A percentile compares a stretch with the other conserved stretches of the same genome.
Evolutionary conservation across 2,888 invertebrate species (phyloP).

Genomic region (Bembecia ichneumoniformis): DNA sequence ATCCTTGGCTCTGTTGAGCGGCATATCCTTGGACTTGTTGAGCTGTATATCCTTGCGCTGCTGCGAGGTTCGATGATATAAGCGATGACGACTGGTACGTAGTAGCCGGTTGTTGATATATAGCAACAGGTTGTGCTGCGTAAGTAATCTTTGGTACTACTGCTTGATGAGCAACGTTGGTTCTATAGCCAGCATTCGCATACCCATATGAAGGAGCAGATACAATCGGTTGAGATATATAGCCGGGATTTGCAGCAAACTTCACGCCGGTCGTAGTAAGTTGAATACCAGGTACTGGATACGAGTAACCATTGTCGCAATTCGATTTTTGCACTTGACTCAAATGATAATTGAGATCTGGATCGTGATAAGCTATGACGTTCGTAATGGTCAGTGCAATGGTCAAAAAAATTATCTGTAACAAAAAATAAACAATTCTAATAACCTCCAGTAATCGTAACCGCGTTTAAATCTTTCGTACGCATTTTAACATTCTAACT

Average conservation of each 20-base stretch:
- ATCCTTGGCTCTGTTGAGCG: conserved; percentile 66
- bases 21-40: conserved; percentile 62
- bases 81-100: conserved; percentile 26
- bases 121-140: conserved; percentile 29
- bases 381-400: conserved; percentile 30
- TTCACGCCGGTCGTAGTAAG: conserved; percentile 52
- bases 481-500: no score
- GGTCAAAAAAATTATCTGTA: conserved; percentile 41
- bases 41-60: conserved; percentile 21
- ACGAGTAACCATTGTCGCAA: conserved; percentile 49
- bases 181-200: conserved; percentile 9
- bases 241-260: conserved; percentile 18
- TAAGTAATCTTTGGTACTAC: conserved; percentile 27
- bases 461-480: no score
- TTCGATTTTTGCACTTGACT: conserved; percentile 49
- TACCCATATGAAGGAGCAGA: conserved; percentile 24
- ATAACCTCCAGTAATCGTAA: no score
- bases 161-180: conserved; percentile 33
- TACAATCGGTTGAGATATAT: conserved; percentile 15
- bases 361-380: conserved; percentile 55
- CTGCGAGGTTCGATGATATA: conserved; percentile 23
- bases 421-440: conserved; percentile 16
- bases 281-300: conserved; percentile 68
- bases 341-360: conserved; percentile 61
- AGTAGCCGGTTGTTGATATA: conserved; percentile 35